A percentile compares a stretch with the other conserved stretches of the same genome.
Evolutionary conservation across 1,140 invertebrate species (phyloP).

Genomic region (Ladona fulva): DNA sequence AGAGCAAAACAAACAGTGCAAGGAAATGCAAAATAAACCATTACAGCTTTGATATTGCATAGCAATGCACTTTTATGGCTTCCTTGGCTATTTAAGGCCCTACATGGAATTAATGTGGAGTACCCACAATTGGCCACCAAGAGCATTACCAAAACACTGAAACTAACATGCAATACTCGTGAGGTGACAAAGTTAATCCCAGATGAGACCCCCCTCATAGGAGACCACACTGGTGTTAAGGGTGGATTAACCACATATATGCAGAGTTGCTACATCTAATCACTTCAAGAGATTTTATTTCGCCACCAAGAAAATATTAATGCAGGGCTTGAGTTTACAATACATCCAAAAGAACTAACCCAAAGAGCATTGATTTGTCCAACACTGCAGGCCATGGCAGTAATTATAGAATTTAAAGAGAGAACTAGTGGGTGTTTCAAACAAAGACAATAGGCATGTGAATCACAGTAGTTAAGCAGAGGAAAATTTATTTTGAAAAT

Average conservation of each 20-base stretch:
- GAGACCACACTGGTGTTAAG: not conserved
- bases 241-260: not conserved
- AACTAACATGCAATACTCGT: not conserved
- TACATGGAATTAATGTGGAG: not conserved
- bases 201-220: not conserved
- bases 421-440: conserved; percentile 20
- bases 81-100: not conserved
- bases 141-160: not conserved
- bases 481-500: conserved; percentile 36
- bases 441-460: conserved; percentile 12
- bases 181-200: not conserved
- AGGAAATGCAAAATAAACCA: not conserved
- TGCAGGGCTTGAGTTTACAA: conserved; percentile 36
- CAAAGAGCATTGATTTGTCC: not conserved
- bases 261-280: not conserved
- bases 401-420: conserved; percentile 36
- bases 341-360: conserved; percentile 25
- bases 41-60: not conserved
- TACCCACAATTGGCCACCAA: not conserved
- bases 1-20: not conserved
- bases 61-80: not conserved
- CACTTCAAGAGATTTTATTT: conserved; percentile 54
- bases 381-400: conserved; percentile 36
- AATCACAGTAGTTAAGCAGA: conserved; percentile 12
- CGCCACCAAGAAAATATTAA: conserved; percentile 57